phyloP scores from a whole-genome alignment of 2,797 vertebrate genomes.

The Arnoldichthys spilopterus region DNA sequence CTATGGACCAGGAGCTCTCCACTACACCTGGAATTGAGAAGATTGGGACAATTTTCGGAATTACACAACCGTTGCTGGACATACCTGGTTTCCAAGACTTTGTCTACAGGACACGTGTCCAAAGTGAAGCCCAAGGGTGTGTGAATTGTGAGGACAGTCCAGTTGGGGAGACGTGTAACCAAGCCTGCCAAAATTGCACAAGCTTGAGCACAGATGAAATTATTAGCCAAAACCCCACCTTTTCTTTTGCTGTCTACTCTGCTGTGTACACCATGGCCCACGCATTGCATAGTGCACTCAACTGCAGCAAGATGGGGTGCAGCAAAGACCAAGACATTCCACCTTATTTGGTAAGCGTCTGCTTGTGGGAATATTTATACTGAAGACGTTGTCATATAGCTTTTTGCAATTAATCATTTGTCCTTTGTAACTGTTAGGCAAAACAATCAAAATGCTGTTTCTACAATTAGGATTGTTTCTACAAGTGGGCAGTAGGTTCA shows the following conservation, averaged over 20 bases:
- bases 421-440: no score
- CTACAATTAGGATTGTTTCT: no score
- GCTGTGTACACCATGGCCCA: constrained; percentile 81
- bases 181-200: constrained; percentile 70
- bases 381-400: neutral
- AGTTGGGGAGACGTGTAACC: constrained; percentile 65
- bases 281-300: constrained; percentile 77
- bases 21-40: constrained; percentile 66
- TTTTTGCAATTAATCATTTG: no score
- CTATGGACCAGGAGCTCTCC: constrained; percentile 64
- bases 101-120: constrained; percentile 39
- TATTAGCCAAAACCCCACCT: constrained; percentile 57
- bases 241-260: constrained; percentile 74
- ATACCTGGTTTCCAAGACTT: constrained; percentile 78
- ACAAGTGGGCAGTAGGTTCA: no score
- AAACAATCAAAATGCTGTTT: no score
- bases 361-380: no score
- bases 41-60: constrained; percentile 80
- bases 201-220: constrained; percentile 14
- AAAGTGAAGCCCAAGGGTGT: neutral
- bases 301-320: constrained; percentile 74
- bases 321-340: constrained; percentile 61
- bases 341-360: constrained; percentile 81
- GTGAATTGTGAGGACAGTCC: neutral
- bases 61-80: constrained; percentile 62